Evolutionary conservation across 2,797 vertebrate genomes (phyloP), one percentile per base, ranked within the genome.

Genomic region (Alosa sapidissima): DNA sequence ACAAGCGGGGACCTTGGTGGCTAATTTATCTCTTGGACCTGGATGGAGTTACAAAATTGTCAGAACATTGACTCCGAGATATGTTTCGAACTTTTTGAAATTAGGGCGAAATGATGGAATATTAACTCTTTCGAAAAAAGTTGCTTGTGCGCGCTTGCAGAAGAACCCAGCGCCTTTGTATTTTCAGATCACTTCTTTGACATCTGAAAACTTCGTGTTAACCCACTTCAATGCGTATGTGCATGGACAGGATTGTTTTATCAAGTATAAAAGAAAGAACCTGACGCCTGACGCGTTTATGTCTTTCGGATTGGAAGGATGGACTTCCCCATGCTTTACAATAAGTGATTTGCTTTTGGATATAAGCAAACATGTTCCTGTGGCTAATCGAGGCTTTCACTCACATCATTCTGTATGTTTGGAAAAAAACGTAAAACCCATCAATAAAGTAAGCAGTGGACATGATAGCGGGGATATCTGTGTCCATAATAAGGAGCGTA

Each of bases 11-110:
- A 86, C 81, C 24, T 60, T 86, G 28, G 72, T 93, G 84, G 85
- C 90, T 49, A 94, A 95, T 86, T 78, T 93, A 10, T 92, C 93
- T 6, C 86, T 93, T 14, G 93, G 93, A 83, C 86, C 91, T 0
- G 92, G 88, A 51, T 94, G 95, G 95, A 88, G 84, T 16, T 93
- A 91, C 83, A 85, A 49, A 28, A 81, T 91, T 86, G 93, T 94
- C 86, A 78, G 89, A 28, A 87, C 87, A 36, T 86, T 87, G 68
- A 90, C 89, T 10, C 86, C 89, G 1, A 87, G 81, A 52, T 89
- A 83, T 5, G 21, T 89, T 4, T 60, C 87, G 36, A 81, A 83
- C 84, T 78, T 88, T 65, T 51, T 93, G 10, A 62, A 82, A 83
- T 45, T 92, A 5, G 81, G 88, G 28, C 84, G 86, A 87, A 72